Conservation (phyloP, 2,888 invertebrate genomes). For the Alsophila aescularia region DNA sequence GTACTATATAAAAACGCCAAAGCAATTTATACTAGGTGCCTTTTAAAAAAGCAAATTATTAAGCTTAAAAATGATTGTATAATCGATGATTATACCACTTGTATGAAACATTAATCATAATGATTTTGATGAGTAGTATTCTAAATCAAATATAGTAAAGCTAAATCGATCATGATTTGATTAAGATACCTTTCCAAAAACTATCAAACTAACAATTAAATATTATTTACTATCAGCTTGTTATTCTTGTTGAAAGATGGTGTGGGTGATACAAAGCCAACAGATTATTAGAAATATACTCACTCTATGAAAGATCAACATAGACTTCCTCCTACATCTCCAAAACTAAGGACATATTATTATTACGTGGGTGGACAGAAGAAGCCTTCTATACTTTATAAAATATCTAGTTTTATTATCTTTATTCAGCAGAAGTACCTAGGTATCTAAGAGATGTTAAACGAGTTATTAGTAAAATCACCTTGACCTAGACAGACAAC, state of each 20-base stretch:
- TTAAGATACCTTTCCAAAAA: neutral
- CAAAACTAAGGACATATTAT: neutral
- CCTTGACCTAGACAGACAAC: constrained; percentile 16
- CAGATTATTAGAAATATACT: neutral
- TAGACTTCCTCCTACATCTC: neutral
- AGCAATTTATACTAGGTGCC: too few species aligned
- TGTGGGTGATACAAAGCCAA: neutral
- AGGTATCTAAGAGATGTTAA: neutral
- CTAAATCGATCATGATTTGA: too few species aligned
- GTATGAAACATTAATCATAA: too few species aligned
- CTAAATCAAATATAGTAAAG: too few species aligned
- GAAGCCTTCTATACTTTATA: neutral
- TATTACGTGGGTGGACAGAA: neutral
- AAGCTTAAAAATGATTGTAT: too few species aligned
- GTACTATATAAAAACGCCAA: too few species aligned
- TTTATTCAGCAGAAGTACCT: neutral
- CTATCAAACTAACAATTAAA: neutral
- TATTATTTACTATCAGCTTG: neutral
- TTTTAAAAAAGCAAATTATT: too few species aligned
- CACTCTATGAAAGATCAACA: neutral
- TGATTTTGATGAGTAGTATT: too few species aligned
- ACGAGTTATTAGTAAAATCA: neutral
- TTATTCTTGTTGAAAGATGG: neutral
- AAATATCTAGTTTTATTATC: neutral
- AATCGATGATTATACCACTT: too few species aligned